Evolutionary conservation across 2,888 invertebrate genomes (phyloP), one percentile per base, ranked within the genome.

Genomic region (Trissolcus brochymenae): DNA sequence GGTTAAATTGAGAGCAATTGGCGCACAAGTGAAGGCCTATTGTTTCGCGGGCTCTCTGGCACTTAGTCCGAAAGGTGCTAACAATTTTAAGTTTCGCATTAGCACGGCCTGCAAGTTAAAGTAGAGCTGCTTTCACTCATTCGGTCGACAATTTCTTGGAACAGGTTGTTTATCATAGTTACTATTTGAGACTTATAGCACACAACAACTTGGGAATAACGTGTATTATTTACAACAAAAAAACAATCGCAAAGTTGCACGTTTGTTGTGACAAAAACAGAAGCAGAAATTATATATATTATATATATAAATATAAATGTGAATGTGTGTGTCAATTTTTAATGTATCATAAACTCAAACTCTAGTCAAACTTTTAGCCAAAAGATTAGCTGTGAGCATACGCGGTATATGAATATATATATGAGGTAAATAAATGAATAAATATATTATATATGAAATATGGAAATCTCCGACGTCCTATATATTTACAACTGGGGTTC

Each of bases 311-410:
- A 73, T 73, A 73, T 60, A 70, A 65, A 72, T 65, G 81, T 83
- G 82, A 85, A 86, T 87, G 84, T 87, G 73, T 78, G 84, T 87
- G 86, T 87, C 87, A 87, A 87, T 87, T 87, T 87, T 86, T 84
- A 86, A 87, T 87, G 85, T 87, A 86, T 83, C 79, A 81, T 82
- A 84, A 81, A 83, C 80, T 84, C 81, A 79, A 35, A 84, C 83
- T 84, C 81, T 85, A 85, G 84, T 82, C 83, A 4, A 70, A 79
- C 70, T 78, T 79, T 79, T 78, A 78, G 66, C 72, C 9, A 60
- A 60, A 79, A 59, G 65, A 76, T 62, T 73, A 76, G 66, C 65
- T 77, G 73, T 74, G 76, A 76, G 76, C 73, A 70, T 76, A 78
- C 62, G 71, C 68, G 68, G 55, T 68, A 77, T 59, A 73, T 70